These are phyloP conservation scores for Aphidoletes aphidimyza DNA, from an alignment of 2,888 invertebrate genomes.

Conservation along the genomic window DNA sequence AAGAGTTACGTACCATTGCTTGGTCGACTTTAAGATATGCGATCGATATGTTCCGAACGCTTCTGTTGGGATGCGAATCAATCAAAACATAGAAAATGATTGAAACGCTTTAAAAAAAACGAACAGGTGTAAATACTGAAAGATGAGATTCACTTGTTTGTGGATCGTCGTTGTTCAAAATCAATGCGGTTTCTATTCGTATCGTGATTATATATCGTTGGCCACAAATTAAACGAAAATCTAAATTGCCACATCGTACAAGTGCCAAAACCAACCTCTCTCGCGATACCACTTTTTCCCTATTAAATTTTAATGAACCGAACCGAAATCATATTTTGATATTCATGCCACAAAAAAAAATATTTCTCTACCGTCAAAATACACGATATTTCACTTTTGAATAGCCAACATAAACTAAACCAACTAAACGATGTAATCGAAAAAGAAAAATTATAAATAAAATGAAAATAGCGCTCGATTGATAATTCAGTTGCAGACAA, in stretches of 20 bases:
- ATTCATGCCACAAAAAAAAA: slow-evolving; percentile 14
- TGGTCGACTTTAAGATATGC: background rate
- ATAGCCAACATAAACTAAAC: no score
- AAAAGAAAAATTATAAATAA: no score
- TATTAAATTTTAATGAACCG: slow-evolving; percentile 39
- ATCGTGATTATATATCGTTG: background rate
- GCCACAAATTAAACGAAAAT: background rate
- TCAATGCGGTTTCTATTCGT: background rate
- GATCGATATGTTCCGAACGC: background rate
- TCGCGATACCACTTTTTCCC: slow-evolving; percentile 32
- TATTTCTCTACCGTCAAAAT: no score
- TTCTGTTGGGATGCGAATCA: background rate
- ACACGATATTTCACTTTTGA: no score
- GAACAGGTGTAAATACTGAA: no score
- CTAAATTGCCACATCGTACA: background rate
- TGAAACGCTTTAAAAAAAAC: no score
- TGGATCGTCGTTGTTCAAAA: no score
- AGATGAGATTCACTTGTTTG: no score
- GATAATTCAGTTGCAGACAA: slow-evolving; percentile 13
- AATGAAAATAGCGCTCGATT: no score
- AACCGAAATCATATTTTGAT: background rate
- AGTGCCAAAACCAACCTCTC: background rate
- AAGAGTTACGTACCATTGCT: slow-evolving; percentile 26
- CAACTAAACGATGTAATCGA: no score
- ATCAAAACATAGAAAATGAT: slow-evolving; percentile 2